phyloP scores from a whole-genome alignment of 35 echinoderm and acorn worm species.

The Heliocidaris tuberculata region DNA sequence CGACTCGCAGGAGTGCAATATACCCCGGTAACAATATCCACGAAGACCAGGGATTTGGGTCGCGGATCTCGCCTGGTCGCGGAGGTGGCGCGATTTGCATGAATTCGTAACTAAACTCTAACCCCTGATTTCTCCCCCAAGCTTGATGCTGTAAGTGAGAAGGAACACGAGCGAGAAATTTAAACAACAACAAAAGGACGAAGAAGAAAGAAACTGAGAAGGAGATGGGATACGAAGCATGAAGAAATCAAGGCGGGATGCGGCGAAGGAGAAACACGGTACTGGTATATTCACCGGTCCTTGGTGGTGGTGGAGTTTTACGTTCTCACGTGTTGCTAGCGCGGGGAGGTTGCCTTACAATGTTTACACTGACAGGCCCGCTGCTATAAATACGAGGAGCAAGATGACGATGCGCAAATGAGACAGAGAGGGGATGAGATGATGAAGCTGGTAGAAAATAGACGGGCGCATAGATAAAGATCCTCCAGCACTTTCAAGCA shows the following conservation, averaged over 20 bases:
- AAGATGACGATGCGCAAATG: neutral
- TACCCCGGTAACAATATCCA: neutral
- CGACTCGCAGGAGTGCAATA: neutral
- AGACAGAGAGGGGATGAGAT: neutral
- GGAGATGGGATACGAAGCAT: neutral
- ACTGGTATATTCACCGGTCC: neutral
- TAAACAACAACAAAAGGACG: neutral
- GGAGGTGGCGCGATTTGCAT: conserved; percentile 5
- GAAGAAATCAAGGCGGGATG: neutral
- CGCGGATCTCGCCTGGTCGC: neutral
- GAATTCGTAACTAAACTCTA: conserved; percentile 34
- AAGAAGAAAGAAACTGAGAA: neutral
- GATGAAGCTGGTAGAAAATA: neutral
- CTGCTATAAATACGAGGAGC: neutral
- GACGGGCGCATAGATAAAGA: neutral
- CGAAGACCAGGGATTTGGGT: conserved; percentile 31
- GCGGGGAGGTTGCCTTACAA: neutral
- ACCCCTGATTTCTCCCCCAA: neutral
- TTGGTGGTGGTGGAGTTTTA: neutral
- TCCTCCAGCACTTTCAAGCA: neutral
- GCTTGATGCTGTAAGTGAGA: neutral
- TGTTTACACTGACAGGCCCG: neutral
- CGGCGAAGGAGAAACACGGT: neutral
- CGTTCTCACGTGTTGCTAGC: neutral
- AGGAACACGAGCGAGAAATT: conserved; percentile 9